Percentiles rank a stretch among this genome's conserved stretches.
Evolutionary conservation across 2,888 invertebrate species (phyloP).

Genomic region (Willowsia nigromaculata): DNA sequence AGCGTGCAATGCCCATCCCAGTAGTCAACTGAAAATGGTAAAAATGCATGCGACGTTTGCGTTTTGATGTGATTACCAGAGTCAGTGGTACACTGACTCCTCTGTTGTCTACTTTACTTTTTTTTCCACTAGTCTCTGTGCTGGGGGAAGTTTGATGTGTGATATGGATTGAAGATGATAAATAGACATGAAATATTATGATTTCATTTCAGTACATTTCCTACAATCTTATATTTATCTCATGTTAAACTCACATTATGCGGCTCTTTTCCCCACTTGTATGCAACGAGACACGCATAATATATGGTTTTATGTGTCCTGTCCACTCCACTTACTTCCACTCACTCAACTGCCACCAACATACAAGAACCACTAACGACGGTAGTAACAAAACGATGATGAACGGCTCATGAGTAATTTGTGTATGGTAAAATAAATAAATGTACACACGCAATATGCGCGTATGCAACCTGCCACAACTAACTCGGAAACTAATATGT

Average conservation of each 20-base stretch:
- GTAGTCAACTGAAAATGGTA: constrained; percentile 3
- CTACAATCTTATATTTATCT: constrained; percentile 1
- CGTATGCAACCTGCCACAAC: constrained; percentile 37
- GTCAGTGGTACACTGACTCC: background rate
- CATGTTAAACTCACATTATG: background rate
- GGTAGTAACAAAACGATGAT: background rate
- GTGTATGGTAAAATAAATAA: background rate
- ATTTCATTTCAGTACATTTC: constrained; percentile 43
- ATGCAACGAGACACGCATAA: background rate
- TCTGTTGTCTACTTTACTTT: too few relatives aligned
- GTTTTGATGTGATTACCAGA: background rate
- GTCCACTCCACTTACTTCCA: constrained; percentile 22
- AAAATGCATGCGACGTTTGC: constrained; percentile 7
- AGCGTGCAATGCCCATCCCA: constrained; percentile 49
- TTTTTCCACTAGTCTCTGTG: too few relatives aligned
- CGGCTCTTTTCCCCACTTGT: background rate
- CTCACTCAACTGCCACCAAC: constrained; percentile 16
- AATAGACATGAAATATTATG: constrained; percentile 52
- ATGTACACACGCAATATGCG: background rate
- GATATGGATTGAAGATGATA: constrained; percentile 33
- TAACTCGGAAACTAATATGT: constrained; percentile 32
- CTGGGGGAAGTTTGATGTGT: background rate
- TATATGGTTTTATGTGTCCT: background rate
- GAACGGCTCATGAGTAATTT: background rate
- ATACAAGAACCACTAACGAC: background rate